Evolutionary conservation across 2,113 vertebrate genomes (phyloP).

Genomic region (Emydocephalus ijimae): DNA sequence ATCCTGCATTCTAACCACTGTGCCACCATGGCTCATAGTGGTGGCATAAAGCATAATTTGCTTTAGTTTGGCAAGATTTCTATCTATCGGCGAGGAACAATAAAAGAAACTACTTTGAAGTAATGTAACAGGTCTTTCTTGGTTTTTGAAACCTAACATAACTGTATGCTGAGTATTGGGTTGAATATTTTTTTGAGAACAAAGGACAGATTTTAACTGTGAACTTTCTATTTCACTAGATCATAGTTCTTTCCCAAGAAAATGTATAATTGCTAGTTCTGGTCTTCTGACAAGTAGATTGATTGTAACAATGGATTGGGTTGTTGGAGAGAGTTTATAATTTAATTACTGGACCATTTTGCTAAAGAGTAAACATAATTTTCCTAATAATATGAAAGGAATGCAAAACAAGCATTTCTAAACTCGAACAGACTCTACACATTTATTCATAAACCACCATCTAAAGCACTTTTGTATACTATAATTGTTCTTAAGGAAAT

Average conservation of each 20-base stretch:
- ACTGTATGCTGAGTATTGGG: neutral
- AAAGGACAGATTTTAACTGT: neutral
- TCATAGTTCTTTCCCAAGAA: neutral
- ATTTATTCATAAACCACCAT: constrained; percentile 23
- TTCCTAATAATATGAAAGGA: constrained; percentile 31
- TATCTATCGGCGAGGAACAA: neutral
- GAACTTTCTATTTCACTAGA: neutral
- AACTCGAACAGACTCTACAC: neutral
- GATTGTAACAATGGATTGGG: neutral
- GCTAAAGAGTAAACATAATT: constrained; percentile 36
- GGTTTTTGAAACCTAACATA: neutral
- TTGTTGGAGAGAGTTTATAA: neutral
- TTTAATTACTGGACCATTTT: constrained; percentile 45
- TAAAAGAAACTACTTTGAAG: neutral
- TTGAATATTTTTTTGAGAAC: neutral
- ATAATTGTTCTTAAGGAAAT: constrained; percentile 17
- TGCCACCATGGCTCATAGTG: neutral
- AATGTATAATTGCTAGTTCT: neutral
- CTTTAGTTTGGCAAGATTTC: neutral
- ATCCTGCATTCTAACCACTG: neutral
- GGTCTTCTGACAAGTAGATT: neutral
- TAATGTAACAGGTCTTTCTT: neutral
- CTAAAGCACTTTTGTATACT: constrained; percentile 21
- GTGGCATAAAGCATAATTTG: neutral
- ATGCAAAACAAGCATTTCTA: constrained; percentile 33